Evolutionary conservation across 2,888 invertebrate species (phyloP).

Genomic region (Agonopterix arenella): DNA sequence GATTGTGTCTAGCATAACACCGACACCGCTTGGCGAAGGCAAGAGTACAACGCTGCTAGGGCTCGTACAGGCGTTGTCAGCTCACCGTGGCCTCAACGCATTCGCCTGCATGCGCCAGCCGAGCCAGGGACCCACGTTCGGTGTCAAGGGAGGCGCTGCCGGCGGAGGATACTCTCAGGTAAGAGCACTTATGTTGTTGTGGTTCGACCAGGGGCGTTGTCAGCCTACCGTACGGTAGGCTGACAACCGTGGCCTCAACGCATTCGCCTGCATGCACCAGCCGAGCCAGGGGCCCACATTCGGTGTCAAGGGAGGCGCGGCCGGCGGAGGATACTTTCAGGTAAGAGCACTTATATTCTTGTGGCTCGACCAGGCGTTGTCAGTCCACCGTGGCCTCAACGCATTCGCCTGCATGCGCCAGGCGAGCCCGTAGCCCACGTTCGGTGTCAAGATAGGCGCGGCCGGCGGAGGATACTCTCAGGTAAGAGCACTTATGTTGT

Average conservation of each 20-base stretch:
- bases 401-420: constrained; percentile 97
- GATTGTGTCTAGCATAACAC: constrained; percentile 86
- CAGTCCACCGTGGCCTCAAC: constrained; percentile 89
- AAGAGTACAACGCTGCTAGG: constrained; percentile 98
- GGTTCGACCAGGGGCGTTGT: constrained; percentile 92
- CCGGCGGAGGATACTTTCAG: constrained; percentile 98
- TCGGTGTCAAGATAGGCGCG: constrained; percentile 98
- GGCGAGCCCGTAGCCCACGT: constrained; percentile 99
- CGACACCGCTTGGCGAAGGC: constrained; percentile 99
- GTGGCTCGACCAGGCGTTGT: constrained; percentile 94
- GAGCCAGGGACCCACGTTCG: constrained; percentile 99
- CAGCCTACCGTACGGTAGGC: too few species aligned
- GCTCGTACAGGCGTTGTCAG: constrained; percentile 92
- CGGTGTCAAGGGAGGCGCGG: constrained; percentile 98
- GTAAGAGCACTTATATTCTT: constrained; percentile 96
- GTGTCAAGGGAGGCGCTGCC: constrained; percentile 98
- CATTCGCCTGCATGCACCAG: constrained; percentile 97
- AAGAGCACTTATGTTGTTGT: constrained; percentile 96
- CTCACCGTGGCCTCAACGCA: constrained; percentile 89
- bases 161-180: constrained; percentile 98
- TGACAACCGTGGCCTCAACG: constrained; percentile 88
- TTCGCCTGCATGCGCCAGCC: constrained; percentile 98
- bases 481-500: constrained; percentile 94
- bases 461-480: constrained; percentile 99
- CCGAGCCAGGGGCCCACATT: constrained; percentile 99